Conservation (phyloP, 2,797 vertebrate genomes). For the Synaphobranchus kaupii region DNA sequence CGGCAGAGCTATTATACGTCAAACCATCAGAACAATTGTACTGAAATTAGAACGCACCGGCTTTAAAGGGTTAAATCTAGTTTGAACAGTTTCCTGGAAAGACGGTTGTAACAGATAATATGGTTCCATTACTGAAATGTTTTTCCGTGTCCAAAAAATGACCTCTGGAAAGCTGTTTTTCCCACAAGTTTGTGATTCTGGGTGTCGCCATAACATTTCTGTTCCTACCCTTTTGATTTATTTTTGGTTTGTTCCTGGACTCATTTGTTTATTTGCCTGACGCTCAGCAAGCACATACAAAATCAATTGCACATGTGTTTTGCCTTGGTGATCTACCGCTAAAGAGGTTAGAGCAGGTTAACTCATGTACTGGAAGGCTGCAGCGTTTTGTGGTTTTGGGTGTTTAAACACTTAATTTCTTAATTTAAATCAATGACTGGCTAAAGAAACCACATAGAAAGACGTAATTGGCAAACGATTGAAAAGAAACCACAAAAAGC, state of each 20-base stretch:
- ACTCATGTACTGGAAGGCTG: neutral
- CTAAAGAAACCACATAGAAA: too few species aligned
- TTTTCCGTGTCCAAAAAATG: too few species aligned
- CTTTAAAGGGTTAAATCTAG: too few species aligned
- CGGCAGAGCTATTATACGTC: too few species aligned
- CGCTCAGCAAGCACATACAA: neutral
- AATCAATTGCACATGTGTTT: neutral
- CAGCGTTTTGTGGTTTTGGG: neutral
- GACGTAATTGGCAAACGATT: neutral
- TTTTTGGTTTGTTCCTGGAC: neutral
- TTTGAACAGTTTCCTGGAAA: too few species aligned
- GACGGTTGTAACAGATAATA: too few species aligned
- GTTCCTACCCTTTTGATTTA: neutral
- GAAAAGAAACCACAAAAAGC: neutral
- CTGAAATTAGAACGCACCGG: too few species aligned
- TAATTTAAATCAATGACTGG: neutral
- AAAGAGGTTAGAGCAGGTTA: neutral
- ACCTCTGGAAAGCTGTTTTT: neutral
- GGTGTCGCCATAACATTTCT: neutral
- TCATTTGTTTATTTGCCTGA: neutral
- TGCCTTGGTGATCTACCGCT: neutral
- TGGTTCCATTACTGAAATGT: too few species aligned
- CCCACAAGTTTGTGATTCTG: neutral
- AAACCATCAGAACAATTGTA: too few species aligned
- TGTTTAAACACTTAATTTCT: neutral